Conservation (phyloP, 2,888 invertebrate genomes). For the Hypsopygia costalis region DNA sequence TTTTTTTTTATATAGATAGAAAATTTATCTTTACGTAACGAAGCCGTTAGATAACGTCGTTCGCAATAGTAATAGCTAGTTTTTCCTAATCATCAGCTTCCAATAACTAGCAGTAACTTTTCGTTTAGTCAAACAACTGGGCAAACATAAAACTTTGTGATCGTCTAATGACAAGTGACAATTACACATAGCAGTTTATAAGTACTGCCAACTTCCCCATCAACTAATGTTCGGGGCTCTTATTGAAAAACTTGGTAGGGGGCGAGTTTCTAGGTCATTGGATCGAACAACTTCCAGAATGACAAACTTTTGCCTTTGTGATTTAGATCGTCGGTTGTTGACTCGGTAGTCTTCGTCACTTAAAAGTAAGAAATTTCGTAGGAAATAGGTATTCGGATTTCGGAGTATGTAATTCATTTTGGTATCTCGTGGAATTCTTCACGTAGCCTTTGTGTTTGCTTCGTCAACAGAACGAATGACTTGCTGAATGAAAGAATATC, state of each 20-base stretch:
- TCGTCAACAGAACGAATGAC: no score
- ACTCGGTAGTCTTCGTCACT: slow-evolving; percentile 33
- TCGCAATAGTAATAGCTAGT: no score
- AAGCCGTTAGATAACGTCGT: no score
- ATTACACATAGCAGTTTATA: slow-evolving; percentile 27
- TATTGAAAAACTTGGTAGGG: slow-evolving; percentile 62
- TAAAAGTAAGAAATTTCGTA: slow-evolving; percentile 31
- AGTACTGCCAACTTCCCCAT: slow-evolving; percentile 43
- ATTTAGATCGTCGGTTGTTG: slow-evolving; percentile 40
- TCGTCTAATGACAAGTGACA: slow-evolving; percentile 18
- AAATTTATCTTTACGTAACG: no score
- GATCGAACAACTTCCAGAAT: slow-evolving; percentile 39
- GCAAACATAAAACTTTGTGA: not conserved
- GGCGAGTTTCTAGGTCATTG: slow-evolving; percentile 54
- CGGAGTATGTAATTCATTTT: not conserved
- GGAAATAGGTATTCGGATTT: slow-evolving; percentile 8
- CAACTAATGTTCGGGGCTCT: slow-evolving; percentile 46
- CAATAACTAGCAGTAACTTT: no score
- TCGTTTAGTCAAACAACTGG: not conserved
- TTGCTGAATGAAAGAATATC: no score
- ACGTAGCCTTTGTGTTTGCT: no score
- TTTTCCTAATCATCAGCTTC: no score
- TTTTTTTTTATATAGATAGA: no score
- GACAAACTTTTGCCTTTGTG: slow-evolving; percentile 44
- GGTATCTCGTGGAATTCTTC: no score